Evolutionary conservation across 2,113 vertebrate genomes (phyloP).

Genomic region (Vulpes vulpes): DNA sequence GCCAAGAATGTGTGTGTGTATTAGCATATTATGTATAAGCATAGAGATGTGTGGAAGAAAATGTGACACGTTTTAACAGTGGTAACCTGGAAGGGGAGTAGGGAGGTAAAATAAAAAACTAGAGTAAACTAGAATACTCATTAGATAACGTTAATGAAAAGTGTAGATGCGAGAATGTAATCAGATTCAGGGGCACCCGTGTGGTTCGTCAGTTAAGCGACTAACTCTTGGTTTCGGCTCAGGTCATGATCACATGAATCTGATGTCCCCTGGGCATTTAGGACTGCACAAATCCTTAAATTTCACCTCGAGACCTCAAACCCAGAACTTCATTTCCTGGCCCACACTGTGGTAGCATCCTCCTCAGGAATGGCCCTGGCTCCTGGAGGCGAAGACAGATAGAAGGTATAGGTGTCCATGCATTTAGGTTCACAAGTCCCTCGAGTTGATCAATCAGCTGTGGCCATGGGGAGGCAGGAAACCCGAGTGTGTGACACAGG

Average conservation of each 20-base stretch:
- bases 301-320: no score
- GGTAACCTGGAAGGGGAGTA: no score
- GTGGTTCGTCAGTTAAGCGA: no score
- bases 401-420: neutral
- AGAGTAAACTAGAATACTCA: neutral
- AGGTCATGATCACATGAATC: neutral
- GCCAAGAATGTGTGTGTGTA: neutral
- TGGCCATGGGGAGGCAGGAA: no score
- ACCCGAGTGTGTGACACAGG: neutral
- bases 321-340: neutral
- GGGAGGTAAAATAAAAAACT: neutral
- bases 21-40: neutral
- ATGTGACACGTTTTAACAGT: neutral
- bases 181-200: neutral
- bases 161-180: neutral
- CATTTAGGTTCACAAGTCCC: neutral
- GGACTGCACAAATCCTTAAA: neutral
- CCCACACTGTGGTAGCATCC: neutral
- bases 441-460: neutral
- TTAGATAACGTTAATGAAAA: neutral
- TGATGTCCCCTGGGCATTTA: neutral
- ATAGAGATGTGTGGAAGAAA: neutral
- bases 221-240: no score
- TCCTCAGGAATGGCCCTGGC: neutral
- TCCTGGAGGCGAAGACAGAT: neutral